Evolutionary conservation across 92 coral and sea anemone genomes (phyloP), one percentile per base, ranked within the genome.

Genomic region (Palythoa heliodiscus): DNA sequence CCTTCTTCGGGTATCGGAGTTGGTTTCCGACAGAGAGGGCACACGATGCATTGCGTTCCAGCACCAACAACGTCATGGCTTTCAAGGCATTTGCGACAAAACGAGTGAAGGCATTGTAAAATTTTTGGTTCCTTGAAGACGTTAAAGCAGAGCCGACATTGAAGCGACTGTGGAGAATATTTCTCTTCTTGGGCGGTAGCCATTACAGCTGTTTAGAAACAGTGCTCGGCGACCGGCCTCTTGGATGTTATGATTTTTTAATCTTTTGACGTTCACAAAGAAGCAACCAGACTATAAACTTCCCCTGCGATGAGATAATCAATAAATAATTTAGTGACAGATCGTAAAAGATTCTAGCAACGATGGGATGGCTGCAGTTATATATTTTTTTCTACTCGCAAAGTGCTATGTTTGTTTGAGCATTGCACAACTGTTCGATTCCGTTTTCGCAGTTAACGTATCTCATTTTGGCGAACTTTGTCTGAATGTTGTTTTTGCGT

Each of bases 41-140:
- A 94, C 25, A 94, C 98, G 11, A 94, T 82, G 47, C 95, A 94
- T 70, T 88, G 89, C 52, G 98, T 94, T 12, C 98, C 98, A 75
- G 98, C 98, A 66, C 95, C 98, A 58, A 94, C 82, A 55, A 94
- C 90, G 87, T 94, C 98, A 83, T 92, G 90, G 39, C 93, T 94
- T 83, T 92, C 98, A 73, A 94, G 98, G 25, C 98, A 94, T 58
- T 94, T 94, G 55, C 89, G 89, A 86, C 98, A 94, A 52, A 94
- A 94, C 12, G 98, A 92, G 82, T 94, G 98, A 58, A 94, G 90
- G 78, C 98, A 94, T 55, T 86, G 75, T n/a, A 94, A 82, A 64
- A 94, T 92, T 76, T 94, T 94, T 17, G 98, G 98, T 60, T 94
- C 90, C 67, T 79, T 94, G 91, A 94, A 94, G 76, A 94, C 90